Conservation (phyloP, 2,888 invertebrate species). For the Cancer borealis region DNA sequence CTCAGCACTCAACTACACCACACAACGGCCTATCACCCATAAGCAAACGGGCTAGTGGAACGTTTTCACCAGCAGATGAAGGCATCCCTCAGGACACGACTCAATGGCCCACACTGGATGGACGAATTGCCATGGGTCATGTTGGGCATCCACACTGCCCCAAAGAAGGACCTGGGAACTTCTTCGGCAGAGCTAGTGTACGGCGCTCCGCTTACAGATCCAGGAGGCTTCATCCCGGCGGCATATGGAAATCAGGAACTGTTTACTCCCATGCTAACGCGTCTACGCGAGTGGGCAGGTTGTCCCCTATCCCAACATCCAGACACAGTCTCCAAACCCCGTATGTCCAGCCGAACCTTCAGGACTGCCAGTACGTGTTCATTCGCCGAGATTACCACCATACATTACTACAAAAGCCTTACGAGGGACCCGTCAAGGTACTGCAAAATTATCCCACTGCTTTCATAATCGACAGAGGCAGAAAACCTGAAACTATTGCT, state of each 20-base stretch:
- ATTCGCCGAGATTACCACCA: not conserved
- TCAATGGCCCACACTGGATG: not conserved
- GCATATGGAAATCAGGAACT: not conserved
- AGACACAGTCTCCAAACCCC: not conserved
- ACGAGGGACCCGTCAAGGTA: not conserved
- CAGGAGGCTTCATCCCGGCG: not conserved
- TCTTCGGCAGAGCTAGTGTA: conserved; percentile 13
- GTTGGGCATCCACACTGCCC: not conserved
- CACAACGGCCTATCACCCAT: conserved; percentile 7
- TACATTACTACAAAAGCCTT: conserved; percentile 20
- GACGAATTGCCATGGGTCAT: conserved; percentile 33
- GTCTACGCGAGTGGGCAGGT: not conserved
- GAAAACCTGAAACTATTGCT: not conserved
- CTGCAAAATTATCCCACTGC: conserved; percentile 3
- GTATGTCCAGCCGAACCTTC: not conserved
- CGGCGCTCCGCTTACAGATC: no score
- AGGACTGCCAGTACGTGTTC: conserved; percentile 30
- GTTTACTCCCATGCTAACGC: not conserved
- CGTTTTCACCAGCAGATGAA: conserved; percentile 33
- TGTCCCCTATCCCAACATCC: not conserved
- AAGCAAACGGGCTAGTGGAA: conserved; percentile 49
- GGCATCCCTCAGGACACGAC: not conserved
- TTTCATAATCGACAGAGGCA: not conserved
- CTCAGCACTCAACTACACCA: conserved; percentile 15
- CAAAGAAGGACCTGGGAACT: not conserved